These are phyloP conservation scores for Ophthalmotilapia sp. DNA, from an alignment of 2,113 vertebrate genomes.

Conservation along the genomic window DNA sequence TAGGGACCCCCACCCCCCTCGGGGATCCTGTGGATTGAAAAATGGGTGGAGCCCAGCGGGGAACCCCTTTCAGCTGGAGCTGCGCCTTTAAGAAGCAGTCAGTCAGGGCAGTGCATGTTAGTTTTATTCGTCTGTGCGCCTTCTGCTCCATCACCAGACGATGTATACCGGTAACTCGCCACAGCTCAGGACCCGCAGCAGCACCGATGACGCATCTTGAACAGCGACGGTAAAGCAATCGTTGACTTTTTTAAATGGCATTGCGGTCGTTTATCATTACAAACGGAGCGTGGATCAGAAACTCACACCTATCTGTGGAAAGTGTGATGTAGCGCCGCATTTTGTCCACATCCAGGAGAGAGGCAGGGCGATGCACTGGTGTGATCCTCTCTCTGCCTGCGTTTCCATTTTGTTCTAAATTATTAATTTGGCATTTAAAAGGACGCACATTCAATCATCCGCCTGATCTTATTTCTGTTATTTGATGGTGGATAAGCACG, in stretches of 20 bases:
- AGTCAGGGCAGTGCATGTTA: neutral
- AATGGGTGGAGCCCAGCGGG: neutral
- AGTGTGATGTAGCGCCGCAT: neutral
- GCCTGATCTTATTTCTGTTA: neutral
- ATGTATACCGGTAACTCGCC: neutral
- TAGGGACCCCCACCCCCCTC: neutral
- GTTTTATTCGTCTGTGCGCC: constrained; percentile 15
- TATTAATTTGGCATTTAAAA: constrained; percentile 36
- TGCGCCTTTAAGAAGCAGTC: constrained; percentile 60
- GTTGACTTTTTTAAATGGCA: neutral
- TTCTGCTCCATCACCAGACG: constrained; percentile 47
- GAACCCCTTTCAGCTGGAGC: neutral
- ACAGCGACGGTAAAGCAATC: constrained; percentile 10
- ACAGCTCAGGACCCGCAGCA: neutral
- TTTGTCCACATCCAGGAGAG: neutral
- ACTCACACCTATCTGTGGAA: neutral
- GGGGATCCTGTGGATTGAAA: neutral
- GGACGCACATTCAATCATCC: neutral
- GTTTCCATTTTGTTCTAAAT: constrained; percentile 58
- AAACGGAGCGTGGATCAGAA: neutral
- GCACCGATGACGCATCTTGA: neutral
- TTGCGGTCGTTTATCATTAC: neutral
- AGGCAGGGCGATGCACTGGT: neutral
- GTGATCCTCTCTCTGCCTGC: neutral
- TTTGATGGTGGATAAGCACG: neutral